Evolutionary conservation across 2,113 vertebrate genomes (phyloP).

Genomic region (Ptyas mucosa): DNA sequence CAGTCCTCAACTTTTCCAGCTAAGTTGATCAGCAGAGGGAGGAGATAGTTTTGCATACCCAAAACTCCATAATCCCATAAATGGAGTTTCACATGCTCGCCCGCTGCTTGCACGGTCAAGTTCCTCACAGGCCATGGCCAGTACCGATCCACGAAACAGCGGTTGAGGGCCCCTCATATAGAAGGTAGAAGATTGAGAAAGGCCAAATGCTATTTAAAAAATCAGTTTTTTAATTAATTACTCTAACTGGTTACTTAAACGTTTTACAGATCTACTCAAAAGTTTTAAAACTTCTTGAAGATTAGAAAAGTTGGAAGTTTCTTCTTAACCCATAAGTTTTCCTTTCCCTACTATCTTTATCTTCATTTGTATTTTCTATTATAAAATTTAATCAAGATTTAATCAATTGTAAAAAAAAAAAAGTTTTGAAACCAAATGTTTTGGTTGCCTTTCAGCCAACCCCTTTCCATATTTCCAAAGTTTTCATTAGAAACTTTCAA

Average conservation of each 20-base stretch:
- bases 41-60: neutral
- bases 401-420: neutral
- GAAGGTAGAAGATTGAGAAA: neutral
- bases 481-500: neutral
- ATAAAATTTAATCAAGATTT: neutral
- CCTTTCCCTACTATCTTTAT: neutral
- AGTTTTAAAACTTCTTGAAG: constrained; percentile 33
- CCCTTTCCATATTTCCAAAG: neutral
- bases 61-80: neutral
- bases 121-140: neutral
- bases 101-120: fast-evolving
- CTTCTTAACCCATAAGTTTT: neutral
- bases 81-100: neutral
- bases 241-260: constrained; percentile 39
- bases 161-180: neutral
- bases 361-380: neutral
- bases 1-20: neutral
- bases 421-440: constrained; percentile 31
- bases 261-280: constrained; percentile 52
- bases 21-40: neutral
- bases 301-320: neutral
- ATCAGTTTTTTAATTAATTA: constrained; percentile 34
- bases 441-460: constrained; percentile 34
- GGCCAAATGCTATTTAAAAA: neutral
- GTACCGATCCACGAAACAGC: neutral